Conservation (phyloP, 1,140 invertebrate genomes). For the Aethina tumida region DNA sequence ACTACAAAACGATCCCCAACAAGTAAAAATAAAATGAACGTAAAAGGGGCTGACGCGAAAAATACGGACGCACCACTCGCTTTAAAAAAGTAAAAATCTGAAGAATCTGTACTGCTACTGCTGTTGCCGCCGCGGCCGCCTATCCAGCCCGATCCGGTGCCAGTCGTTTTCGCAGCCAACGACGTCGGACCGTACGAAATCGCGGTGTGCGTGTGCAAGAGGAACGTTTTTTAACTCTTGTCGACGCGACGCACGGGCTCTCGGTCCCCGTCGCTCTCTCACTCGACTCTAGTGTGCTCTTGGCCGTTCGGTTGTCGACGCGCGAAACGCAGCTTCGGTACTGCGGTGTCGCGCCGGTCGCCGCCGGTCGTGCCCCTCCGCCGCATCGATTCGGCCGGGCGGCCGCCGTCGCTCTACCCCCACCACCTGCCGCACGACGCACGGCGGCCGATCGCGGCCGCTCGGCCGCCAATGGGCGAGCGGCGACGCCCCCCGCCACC, state of each 20-base stretch:
- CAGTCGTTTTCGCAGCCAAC: no score
- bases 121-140: conserved; percentile 1
- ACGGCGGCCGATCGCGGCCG: not conserved
- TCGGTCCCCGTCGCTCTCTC: no score
- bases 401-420: conserved; percentile 22
- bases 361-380: not conserved
- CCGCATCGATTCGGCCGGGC: conserved; percentile 11
- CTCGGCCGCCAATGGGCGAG: conserved; percentile 19
- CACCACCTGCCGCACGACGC: conserved; percentile 5
- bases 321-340: no score
- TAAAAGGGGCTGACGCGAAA: not conserved
- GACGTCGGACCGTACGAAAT: no score
- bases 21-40: conserved; percentile 2
- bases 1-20: conserved; percentile 11
- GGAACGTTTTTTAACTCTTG: conserved; percentile 5
- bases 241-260: conserved; percentile 1
- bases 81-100: not conserved
- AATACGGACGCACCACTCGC: not conserved
- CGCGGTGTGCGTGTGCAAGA: not conserved
- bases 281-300: no score
- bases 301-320: no score
- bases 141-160: no score
- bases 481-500: conserved; percentile 16
- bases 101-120: not conserved
- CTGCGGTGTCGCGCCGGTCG: not conserved